Evolutionary conservation across 1,140 invertebrate genomes (phyloP).

Genomic region (Heliothis subflexa): DNA sequence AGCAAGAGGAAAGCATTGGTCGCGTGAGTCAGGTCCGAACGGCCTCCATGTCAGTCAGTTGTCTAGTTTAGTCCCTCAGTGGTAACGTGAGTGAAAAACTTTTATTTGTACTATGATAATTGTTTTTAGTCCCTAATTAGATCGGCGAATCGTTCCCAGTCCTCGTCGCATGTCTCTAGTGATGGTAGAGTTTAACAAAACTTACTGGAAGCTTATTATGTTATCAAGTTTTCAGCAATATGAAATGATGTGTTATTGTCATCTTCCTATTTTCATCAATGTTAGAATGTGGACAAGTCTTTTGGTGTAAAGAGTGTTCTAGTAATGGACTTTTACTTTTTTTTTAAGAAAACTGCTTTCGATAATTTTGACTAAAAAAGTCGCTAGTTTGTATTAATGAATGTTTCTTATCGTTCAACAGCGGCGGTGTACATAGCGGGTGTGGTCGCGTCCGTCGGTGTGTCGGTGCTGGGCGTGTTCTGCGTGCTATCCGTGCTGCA

Average conservation of each 20-base stretch:
- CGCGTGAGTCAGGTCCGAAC: conserved; percentile 53
- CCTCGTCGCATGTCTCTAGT: background rate
- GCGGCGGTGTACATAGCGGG: conserved; percentile 93
- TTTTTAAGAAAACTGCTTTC: no score
- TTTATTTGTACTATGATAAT: conserved; percentile 34
- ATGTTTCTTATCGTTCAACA: conserved; percentile 66
- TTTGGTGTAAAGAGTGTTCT: no score
- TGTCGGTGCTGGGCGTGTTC: conserved; percentile 90
- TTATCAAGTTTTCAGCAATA: no score
- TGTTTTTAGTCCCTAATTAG: background rate
- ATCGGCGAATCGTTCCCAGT: background rate
- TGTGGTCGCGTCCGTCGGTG: conserved; percentile 90
- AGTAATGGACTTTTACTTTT: no score
- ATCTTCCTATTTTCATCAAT: no score
- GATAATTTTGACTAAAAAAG: no score
- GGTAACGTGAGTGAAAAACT: conserved; percentile 35
- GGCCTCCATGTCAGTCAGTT: conserved; percentile 55
- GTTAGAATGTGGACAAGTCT: no score
- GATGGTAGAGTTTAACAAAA: background rate
- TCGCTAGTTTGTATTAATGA: no score
- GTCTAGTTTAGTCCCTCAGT: conserved; percentile 44
- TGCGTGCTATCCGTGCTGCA: conserved; percentile 92
- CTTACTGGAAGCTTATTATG: no score
- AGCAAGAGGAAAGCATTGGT: conserved; percentile 66
- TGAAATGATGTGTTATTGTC: no score